A percentile compares a stretch with the other conserved stretches of the same genome.
These are phyloP conservation scores for Ailurus styani DNA, from an alignment of 2,113 vertebrate species.

Conservation along the genomic window DNA sequence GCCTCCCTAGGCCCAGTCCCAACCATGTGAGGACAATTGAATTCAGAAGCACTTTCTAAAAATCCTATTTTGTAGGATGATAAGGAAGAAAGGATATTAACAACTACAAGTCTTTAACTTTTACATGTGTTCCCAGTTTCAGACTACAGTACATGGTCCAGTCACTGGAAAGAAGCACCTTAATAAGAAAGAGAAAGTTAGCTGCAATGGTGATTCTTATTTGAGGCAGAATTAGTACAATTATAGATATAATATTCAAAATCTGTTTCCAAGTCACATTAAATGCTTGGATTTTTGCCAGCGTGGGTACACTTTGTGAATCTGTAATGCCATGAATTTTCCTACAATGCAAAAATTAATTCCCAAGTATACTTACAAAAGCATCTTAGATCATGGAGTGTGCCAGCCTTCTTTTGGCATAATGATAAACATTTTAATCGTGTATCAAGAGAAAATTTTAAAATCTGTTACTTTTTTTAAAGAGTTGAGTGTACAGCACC, in stretches of 20 bases:
- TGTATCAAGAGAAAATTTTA: background rate
- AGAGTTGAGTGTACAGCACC: background rate
- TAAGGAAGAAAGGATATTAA: background rate
- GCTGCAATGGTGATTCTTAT: background rate
- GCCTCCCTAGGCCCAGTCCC: background rate
- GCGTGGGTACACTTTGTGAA: background rate
- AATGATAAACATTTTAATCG: slow-evolving; percentile 31
- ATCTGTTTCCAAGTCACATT: slow-evolving; percentile 26
- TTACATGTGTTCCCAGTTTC: background rate
- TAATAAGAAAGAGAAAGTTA: background rate
- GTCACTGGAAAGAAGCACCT: background rate
- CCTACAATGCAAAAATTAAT: background rate
- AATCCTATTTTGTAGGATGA: background rate
- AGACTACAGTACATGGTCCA: background rate
- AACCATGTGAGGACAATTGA: background rate
- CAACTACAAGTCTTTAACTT: background rate
- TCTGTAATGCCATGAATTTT: background rate
- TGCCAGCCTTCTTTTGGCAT: background rate
- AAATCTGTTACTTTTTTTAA: background rate
- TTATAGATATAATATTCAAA: slow-evolving; percentile 2
- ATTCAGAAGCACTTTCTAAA: slow-evolving; percentile 8
- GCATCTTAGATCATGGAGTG: background rate
- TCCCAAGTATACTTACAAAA: slow-evolving; percentile 40
- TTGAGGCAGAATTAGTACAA: background rate
- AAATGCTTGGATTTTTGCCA: slow-evolving; percentile 22